Conservation (phyloP, 1,140 invertebrate species). For the Pseudomyrmex gracilis region DNA sequence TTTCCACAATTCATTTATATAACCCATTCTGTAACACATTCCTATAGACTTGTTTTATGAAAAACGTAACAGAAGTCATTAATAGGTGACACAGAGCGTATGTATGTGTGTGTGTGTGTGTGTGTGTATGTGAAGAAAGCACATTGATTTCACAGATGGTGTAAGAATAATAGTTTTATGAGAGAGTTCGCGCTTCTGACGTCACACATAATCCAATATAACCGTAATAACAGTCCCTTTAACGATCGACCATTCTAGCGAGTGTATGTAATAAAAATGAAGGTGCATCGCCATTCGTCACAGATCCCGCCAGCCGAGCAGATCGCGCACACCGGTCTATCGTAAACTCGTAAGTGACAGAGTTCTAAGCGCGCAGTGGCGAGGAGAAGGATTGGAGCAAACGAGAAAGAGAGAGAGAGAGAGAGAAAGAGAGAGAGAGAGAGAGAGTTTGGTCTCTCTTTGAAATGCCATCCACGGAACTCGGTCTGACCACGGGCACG, state of each 20-base stretch:
- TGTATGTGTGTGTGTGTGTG: too few species aligned
- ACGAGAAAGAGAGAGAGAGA: not conserved
- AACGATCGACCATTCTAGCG: slow-evolving; percentile 25
- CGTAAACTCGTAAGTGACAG: slow-evolving; percentile 57
- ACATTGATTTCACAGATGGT: slow-evolving; percentile 1
- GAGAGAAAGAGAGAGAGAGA: not conserved
- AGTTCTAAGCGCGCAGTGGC: slow-evolving; percentile 2
- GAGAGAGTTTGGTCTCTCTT: slow-evolving; percentile 45
- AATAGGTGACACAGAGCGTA: not conserved
- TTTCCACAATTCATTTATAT: not conserved
- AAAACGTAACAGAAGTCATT: not conserved
- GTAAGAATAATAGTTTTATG: not conserved
- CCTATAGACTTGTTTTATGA: not conserved
- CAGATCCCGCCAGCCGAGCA: slow-evolving; percentile 21
- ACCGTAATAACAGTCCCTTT: not conserved
- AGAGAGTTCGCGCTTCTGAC: not conserved
- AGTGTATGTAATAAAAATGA: slow-evolving; percentile 42
- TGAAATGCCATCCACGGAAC: slow-evolving; percentile 67
- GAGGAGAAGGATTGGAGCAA: not conserved
- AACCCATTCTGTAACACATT: not conserved
- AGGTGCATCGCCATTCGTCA: slow-evolving; percentile 41
- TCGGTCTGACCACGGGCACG: slow-evolving; percentile 60
- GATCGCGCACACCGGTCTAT: slow-evolving; percentile 33
- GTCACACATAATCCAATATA: slow-evolving; percentile 20
- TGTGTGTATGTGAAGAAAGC: not conserved